Evolutionary conservation across 2,113 vertebrate species (phyloP).

Genomic region (Poecilia latipinna): DNA sequence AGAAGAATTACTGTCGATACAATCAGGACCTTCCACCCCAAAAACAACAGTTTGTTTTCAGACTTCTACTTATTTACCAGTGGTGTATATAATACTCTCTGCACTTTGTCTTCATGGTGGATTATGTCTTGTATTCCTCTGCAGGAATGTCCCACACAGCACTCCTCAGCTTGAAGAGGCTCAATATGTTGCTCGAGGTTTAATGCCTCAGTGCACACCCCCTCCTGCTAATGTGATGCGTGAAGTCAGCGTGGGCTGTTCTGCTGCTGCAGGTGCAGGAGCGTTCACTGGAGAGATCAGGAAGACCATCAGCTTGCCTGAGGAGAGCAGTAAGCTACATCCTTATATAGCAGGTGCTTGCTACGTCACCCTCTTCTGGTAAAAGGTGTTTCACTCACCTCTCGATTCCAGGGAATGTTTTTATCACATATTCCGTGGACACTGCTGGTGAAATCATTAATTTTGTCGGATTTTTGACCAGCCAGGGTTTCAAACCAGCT

Average conservation of each 20-base stretch:
- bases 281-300: conserved; percentile 39
- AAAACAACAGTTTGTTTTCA: conserved; percentile 10
- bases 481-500: conserved; percentile 69
- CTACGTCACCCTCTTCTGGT: background rate
- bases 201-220: background rate
- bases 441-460: conserved; percentile 51
- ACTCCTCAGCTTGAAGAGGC: background rate
- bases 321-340: conserved; percentile 63
- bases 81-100: background rate
- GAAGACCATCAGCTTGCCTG: conserved; percentile 65
- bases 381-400: background rate
- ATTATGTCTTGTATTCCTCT: background rate
- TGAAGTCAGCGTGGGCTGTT: conserved; percentile 40
- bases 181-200: background rate
- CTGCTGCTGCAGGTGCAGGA: background rate
- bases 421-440: conserved; percentile 75
- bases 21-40: background rate
- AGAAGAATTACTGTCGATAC: background rate
- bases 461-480: conserved; percentile 61
- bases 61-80: background rate
- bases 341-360: background rate
- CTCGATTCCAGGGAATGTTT: conserved; percentile 62
- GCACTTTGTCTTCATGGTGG: background rate
- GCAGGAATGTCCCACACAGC: conserved; percentile 7
- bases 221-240: conserved; percentile 38